Percentiles rank a stretch among this genome's conserved stretches.
Conservation (phyloP, 2,113 vertebrate genomes). For the Sebastes schlegelii region DNA sequence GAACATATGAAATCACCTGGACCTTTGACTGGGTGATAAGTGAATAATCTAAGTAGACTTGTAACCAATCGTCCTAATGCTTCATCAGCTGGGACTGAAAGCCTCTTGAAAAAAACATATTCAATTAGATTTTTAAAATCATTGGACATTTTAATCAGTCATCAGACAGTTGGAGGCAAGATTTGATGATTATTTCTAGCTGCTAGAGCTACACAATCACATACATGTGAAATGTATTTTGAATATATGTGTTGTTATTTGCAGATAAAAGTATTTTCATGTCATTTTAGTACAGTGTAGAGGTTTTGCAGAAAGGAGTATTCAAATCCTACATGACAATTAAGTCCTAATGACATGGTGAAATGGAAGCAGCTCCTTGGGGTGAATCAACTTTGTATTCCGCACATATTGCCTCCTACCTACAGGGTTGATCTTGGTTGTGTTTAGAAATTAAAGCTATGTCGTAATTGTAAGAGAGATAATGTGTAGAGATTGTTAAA, state of each 20-base stretch:
- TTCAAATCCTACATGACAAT: background rate
- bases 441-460: background rate
- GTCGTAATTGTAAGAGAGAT: background rate
- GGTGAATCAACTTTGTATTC: background rate
- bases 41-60: slow-evolving; percentile 1
- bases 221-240: background rate
- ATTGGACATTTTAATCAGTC: background rate
- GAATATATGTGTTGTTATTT: background rate
- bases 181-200: background rate
- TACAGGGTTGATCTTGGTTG: background rate
- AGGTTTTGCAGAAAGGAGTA: background rate
- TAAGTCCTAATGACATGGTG: background rate
- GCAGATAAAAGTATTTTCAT: slow-evolving; percentile 7
- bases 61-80: background rate
- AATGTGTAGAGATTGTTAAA: background rate
- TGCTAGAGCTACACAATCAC: background rate
- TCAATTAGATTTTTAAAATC: too few relatives aligned
- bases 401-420: background rate
- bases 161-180: background rate
- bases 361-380: background rate
- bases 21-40: background rate
- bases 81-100: slow-evolving; percentile 9
- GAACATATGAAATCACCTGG: background rate
- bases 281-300: background rate
- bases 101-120: background rate